Evolutionary conservation across 1,140 invertebrate species (phyloP).

Genomic region (Drosophila watanabei): DNA sequence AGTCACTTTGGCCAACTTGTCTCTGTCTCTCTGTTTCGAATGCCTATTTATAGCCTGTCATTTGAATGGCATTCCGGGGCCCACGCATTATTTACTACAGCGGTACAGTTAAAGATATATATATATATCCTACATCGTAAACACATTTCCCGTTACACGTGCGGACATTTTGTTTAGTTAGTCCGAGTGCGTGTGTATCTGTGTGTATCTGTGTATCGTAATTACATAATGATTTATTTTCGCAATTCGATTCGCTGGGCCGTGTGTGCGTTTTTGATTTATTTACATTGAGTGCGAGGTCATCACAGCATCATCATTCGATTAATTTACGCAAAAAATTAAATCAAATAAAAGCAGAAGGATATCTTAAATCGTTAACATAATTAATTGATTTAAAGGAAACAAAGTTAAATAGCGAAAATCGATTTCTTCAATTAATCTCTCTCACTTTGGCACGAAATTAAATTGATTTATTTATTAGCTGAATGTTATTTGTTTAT

Average conservation of each 20-base stretch:
- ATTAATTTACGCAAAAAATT: slow-evolving; percentile 6
- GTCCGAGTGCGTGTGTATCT: slow-evolving; percentile 20
- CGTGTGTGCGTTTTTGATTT: slow-evolving; percentile 43
- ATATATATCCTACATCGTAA: slow-evolving; percentile 62
- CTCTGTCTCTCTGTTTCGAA: slow-evolving; percentile 31
- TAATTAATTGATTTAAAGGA: background rate
- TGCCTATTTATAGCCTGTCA: slow-evolving; percentile 75
- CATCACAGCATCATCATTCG: slow-evolving; percentile 23
- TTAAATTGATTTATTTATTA: slow-evolving; percentile 84
- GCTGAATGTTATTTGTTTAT: slow-evolving; percentile 81
- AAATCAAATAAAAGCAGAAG: background rate
- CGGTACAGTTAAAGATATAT: slow-evolving; percentile 18
- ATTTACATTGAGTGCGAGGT: slow-evolving; percentile 41
- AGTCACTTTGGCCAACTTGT: slow-evolving; percentile 59
- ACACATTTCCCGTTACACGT: slow-evolving; percentile 73
- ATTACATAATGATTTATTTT: slow-evolving; percentile 84
- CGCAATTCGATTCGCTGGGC: slow-evolving; percentile 58
- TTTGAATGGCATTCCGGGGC: slow-evolving; percentile 70
- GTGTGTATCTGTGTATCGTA: slow-evolving; percentile 36
- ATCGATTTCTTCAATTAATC: no score
- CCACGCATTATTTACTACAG: slow-evolving; percentile 28
- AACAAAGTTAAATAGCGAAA: background rate
- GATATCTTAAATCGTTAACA: background rate
- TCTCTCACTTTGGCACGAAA: slow-evolving; percentile 22
- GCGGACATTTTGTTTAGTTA: slow-evolving; percentile 72